Conservation (phyloP, 2,113 vertebrate genomes). For the Gasterosteus aculeatus region DNA sequence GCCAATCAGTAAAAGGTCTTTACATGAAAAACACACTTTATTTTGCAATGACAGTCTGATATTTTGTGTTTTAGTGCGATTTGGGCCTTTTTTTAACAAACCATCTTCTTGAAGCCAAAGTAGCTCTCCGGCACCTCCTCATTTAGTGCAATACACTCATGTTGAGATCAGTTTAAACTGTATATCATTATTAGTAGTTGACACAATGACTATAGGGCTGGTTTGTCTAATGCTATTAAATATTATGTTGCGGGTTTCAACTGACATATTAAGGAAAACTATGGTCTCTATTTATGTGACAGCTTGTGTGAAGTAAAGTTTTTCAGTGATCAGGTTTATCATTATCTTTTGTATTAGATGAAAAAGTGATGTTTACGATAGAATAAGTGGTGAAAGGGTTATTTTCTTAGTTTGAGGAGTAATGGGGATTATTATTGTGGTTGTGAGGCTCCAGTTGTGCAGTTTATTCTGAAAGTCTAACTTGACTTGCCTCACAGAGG, state of each 20-base stretch:
- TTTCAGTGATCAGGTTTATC: constrained; percentile 18
- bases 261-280: constrained; percentile 24
- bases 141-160: constrained; percentile 69
- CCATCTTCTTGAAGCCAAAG: constrained; percentile 75
- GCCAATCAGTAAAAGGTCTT: constrained; percentile 31
- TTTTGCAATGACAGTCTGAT: constrained; percentile 51
- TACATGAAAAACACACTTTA: constrained; percentile 57
- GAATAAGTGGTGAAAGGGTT: background rate
- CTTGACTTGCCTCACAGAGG: constrained; percentile 56
- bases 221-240: constrained; percentile 15
- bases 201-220: background rate
- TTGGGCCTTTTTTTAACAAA: constrained; percentile 42
- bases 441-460: constrained; percentile 46
- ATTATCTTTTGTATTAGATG: constrained; percentile 11
- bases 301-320: constrained; percentile 9
- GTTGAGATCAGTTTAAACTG: constrained; percentile 26
- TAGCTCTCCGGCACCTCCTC: constrained; percentile 60
- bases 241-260: constrained; percentile 35
- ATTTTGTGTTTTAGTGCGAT: constrained; percentile 39
- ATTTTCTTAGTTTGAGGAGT: constrained; percentile 9
- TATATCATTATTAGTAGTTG: constrained; percentile 19
- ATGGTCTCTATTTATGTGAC: constrained; percentile 18
- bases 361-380: constrained; percentile 11
- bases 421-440: constrained; percentile 21
- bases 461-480: constrained; percentile 41